Evolutionary conservation across 2,888 invertebrate genomes (phyloP), one percentile per base, ranked within the genome.

Genomic region (Drosophila neonasuta): DNA sequence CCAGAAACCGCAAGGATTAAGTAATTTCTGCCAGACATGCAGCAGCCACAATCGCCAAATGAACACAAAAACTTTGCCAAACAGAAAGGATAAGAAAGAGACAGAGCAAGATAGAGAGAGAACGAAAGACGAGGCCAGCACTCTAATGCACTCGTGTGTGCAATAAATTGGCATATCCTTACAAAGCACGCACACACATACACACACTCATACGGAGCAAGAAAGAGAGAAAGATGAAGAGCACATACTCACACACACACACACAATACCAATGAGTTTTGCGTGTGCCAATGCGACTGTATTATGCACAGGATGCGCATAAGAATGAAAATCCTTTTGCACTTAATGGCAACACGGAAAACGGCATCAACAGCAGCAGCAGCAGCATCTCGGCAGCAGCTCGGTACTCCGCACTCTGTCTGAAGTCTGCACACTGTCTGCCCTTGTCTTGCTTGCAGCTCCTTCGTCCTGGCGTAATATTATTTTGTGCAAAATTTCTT

Each of bases 311-410:
- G 85, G 85, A 87, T 84, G 83, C 86, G 79, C 87, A 87, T 86
- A 87, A 87, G 88, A 86, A 85, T 81, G 79, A 84, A 85, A 85
- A 87, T 85, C 86, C 86, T 87, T 86, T 85, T 87, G 88, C 84
- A 85, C 88, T 85, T 87, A 87, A 86, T 87, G 85, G 85, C 80
- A 79, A 86, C 79, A 86, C 79, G 71, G 68, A 51, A 42, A 57
- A 51, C 61, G 42, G 42, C 48, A 62, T 50, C 57, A 64, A 50
- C 50, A 61, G 29, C 32, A 46, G 20, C 55, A 17, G 32, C 46
- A 64, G 50, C 48, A 61, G 20, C 55, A 17, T 20, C 32, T 17
- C 48, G 48, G 10, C 32, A 56, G 17, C 30, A 24, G 15, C 56
- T 29, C 6, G 9, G 9, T 32, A 10, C 3, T 32, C 10, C 10